Conservation (phyloP, 2,888 invertebrate genomes). For the Coenonympha arcania region DNA sequence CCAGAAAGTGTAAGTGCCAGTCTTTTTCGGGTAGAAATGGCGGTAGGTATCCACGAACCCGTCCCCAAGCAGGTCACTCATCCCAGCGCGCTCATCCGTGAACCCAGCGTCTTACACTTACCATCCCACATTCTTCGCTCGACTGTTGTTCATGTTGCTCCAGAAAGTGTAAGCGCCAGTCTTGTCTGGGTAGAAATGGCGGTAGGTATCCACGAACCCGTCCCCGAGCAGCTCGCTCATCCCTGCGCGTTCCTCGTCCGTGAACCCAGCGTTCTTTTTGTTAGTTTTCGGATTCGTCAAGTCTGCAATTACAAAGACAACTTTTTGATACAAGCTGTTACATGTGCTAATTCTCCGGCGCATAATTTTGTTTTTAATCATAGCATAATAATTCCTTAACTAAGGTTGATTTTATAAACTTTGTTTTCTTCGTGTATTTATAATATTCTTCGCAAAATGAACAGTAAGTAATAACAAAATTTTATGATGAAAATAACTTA, state of each 20-base stretch:
- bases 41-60: slow-evolving; percentile 94
- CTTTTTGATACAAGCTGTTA: too few relatives aligned
- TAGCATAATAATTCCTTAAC: too few relatives aligned
- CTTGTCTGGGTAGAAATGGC: slow-evolving; percentile 88
- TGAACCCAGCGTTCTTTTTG: slow-evolving; percentile 95
- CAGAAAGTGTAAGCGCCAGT: slow-evolving; percentile 93
- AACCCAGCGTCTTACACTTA: slow-evolving; percentile 95
- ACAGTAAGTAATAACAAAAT: too few relatives aligned
- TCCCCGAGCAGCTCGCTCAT: slow-evolving; percentile 87
- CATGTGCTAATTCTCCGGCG: too few relatives aligned
- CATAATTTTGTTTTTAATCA: too few relatives aligned
- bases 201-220: slow-evolving; percentile 91
- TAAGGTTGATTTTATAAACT: too few relatives aligned
- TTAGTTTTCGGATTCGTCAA: slow-evolving; percentile 95
- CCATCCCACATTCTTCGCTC: slow-evolving; percentile 96
- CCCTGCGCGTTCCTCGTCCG: slow-evolving; percentile 92
- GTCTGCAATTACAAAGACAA: too few relatives aligned
- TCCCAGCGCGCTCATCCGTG: slow-evolving; percentile 91
- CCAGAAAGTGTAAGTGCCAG: slow-evolving; percentile 94
- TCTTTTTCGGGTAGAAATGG: slow-evolving; percentile 86
- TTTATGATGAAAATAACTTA: too few relatives aligned
- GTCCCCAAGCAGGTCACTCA: slow-evolving; percentile 84
- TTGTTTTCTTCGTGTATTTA: too few relatives aligned
- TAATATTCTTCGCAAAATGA: too few relatives aligned
- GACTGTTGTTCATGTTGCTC: slow-evolving; percentile 92